Evolutionary conservation across 2,797 vertebrate species (phyloP).

Genomic region (Mormyrus hasselquistii): DNA sequence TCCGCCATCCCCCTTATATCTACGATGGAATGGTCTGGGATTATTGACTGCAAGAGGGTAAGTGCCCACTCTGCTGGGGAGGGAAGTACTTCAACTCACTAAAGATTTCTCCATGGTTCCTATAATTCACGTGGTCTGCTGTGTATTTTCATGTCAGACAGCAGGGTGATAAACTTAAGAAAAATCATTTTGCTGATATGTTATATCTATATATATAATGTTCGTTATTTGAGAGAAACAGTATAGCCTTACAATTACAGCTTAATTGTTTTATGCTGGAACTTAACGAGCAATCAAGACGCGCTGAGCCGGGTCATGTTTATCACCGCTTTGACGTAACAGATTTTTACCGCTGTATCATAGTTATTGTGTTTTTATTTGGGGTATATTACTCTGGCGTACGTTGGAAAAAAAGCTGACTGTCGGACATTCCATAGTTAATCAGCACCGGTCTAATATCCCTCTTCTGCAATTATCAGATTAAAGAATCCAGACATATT

Average conservation of each 20-base stretch:
- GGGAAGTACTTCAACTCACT: background rate
- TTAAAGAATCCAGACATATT: background rate
- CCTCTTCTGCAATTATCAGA: background rate
- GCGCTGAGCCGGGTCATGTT: background rate
- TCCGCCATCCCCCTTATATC: slow-evolving; percentile 84
- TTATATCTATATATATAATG: background rate
- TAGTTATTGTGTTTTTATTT: background rate
- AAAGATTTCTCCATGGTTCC: background rate
- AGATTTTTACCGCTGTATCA: background rate
- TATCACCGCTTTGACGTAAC: background rate
- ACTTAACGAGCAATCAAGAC: background rate
- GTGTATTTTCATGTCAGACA: background rate
- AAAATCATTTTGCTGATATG: background rate
- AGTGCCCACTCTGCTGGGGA: slow-evolving; percentile 33
- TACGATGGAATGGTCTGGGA: slow-evolving; percentile 82
- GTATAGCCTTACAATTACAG: background rate
- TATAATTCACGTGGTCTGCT: background rate
- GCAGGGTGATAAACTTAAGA: background rate
- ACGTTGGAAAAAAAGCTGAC: background rate
- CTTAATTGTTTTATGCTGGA: background rate
- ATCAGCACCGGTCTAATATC: slow-evolving; percentile 4
- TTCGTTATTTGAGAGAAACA: background rate
- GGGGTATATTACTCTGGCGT: background rate
- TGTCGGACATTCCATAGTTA: background rate
- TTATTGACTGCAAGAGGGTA: slow-evolving; percentile 73